phyloP scores from a whole-genome alignment of 2,797 vertebrate species.

The Jordanella pulchra region DNA sequence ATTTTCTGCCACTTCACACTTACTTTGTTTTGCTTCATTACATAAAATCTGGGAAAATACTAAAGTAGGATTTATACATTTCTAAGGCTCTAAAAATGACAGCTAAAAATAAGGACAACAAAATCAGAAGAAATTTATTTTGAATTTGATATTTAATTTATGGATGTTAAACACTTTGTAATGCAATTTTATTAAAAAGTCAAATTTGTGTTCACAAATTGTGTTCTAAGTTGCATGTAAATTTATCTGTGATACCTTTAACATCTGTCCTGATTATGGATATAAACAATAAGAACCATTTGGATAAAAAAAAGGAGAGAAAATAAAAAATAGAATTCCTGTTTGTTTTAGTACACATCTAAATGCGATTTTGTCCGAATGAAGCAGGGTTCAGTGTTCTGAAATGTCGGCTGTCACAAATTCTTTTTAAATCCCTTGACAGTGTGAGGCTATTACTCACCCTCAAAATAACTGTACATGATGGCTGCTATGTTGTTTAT shows the following conservation, averaged over 20 bases:
- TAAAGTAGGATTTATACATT: background rate
- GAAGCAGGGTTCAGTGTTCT: background rate
- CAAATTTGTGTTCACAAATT: too few species aligned
- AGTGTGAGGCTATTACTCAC: conserved; percentile 22
- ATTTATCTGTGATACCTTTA: background rate
- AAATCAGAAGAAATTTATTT: too few species aligned
- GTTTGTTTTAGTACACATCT: background rate
- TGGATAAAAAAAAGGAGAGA: background rate
- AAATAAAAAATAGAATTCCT: background rate
- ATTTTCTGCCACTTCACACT: background rate
- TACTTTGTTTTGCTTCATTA: background rate
- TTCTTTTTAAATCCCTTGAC: conserved; percentile 32
- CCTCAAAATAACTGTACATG: conserved; percentile 50
- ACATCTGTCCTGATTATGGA: background rate
- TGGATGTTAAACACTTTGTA: too few species aligned
- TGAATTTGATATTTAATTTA: too few species aligned
- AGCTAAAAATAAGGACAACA: too few species aligned
- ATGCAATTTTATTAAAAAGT: too few species aligned
- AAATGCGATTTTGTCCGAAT: background rate
- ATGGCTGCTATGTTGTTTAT: conserved; percentile 27
- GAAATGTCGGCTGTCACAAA: conserved; percentile 10
- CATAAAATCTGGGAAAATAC: background rate
- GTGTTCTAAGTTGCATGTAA: too few species aligned
- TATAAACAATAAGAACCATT: background rate
- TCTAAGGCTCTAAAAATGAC: too few species aligned